Evolutionary conservation across 2,797 vertebrate genomes (phyloP).

Genomic region (Acrossocheilus wenchowensis): DNA sequence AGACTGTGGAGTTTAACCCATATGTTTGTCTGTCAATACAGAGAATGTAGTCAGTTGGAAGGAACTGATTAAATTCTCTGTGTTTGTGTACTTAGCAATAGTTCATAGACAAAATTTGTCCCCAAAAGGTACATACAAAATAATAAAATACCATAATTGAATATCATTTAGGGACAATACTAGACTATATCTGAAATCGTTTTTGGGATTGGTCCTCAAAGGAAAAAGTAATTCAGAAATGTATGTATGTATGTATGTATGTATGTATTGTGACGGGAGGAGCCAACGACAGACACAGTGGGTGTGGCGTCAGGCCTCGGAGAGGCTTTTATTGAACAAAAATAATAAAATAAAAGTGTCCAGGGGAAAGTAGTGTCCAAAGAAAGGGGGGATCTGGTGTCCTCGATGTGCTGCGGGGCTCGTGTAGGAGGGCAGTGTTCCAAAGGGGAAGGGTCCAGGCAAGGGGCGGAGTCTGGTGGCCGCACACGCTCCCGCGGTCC

Average conservation of each 20-base stretch:
- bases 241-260: not conserved
- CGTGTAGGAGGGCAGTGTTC: no score
- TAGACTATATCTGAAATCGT: not conserved
- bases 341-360: no score
- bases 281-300: no score
- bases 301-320: no score
- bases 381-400: no score
- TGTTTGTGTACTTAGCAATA: not conserved
- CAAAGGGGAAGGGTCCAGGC: no score
- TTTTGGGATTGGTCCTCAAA: not conserved
- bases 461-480: no score
- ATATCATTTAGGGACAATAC: not conserved
- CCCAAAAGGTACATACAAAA: not conserved
- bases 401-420: no score
- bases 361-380: no score
- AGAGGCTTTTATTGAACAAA: no score
- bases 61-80: conserved; percentile 39
- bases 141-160: not conserved
- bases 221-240: not conserved
- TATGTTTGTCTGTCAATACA: conserved; percentile 75
- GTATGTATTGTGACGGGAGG: no score
- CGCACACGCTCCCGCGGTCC: no score
- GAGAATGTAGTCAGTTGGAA: conserved; percentile 75
- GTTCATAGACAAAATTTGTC: not conserved
- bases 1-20: conserved; percentile 79